A percentile compares a stretch with the other conserved stretches of the same genome.
Conservation (phyloP, 2,797 vertebrate genomes). For the Chelidonichthys spinosus region DNA sequence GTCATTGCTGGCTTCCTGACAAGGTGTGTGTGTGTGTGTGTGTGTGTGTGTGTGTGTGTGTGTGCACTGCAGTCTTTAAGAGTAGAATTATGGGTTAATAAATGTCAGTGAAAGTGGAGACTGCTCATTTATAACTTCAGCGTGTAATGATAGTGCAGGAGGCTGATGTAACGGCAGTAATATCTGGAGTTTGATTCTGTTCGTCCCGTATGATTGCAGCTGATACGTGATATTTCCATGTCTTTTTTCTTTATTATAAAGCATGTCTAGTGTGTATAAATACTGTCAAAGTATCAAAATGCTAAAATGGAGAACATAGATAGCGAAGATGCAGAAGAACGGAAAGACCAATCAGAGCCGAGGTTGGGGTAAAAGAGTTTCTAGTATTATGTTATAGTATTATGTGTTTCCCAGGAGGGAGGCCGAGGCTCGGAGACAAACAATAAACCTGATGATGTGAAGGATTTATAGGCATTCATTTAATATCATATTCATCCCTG, state of each 20-base stretch:
- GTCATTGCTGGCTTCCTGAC: conserved; percentile 36
- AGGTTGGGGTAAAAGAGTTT: no score
- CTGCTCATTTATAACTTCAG: conserved; percentile 10
- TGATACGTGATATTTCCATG: conserved; percentile 4
- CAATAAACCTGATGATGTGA: no score
- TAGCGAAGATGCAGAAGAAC: no score
- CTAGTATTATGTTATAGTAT: conserved; percentile 1
- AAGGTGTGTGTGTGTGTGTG: background rate
- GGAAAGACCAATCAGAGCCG: no score
- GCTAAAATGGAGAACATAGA: background rate
- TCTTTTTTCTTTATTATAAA: background rate
- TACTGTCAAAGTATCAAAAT: conserved; percentile 1
- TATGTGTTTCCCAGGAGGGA: conserved; percentile 17
- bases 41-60: background rate
- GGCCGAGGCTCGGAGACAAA: background rate
- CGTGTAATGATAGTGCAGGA: conserved; percentile 7
- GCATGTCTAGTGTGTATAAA: background rate
- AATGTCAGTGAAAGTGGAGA: conserved; percentile 35
- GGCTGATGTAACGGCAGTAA: conserved; percentile 1
- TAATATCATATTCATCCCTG: no score
- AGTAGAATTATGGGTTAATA: conserved; percentile 23
- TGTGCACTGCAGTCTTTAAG: conserved; percentile 1
- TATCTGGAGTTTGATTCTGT: background rate
- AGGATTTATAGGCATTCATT: no score
- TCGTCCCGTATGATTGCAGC: conserved; percentile 12